Evolutionary conservation across 2,888 invertebrate species (phyloP).

Genomic region (Pogonocherus hispidulus): DNA sequence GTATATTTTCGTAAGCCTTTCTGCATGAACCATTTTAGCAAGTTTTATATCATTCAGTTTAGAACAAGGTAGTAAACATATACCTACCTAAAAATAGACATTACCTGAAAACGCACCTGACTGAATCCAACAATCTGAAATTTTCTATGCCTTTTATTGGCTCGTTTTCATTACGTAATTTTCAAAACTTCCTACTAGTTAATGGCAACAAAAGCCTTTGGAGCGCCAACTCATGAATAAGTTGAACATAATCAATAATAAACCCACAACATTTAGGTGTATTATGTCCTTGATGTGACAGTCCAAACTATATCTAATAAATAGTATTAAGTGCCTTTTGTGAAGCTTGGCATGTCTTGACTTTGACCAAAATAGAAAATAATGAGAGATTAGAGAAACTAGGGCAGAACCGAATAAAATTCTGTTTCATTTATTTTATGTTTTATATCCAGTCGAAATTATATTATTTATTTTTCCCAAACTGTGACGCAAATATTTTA

Average conservation of each 20-base stretch:
- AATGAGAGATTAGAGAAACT: constrained; percentile 30
- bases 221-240: background rate
- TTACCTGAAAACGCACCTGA: too few relatives aligned
- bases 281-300: constrained; percentile 2
- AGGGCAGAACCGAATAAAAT: constrained; percentile 29
- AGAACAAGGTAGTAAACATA: too few relatives aligned
- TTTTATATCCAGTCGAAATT: background rate
- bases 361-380: constrained; percentile 34
- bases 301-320: background rate
- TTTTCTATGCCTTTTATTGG: background rate
- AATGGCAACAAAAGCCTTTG: background rate
- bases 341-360: constrained; percentile 25
- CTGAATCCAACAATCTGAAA: too few relatives aligned
- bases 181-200: background rate
- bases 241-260: background rate
- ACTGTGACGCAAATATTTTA: background rate
- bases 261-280: background rate
- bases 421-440: constrained; percentile 11
- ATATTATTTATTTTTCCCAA: constrained; percentile 2
- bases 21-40: too few relatives aligned
- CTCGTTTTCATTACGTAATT: background rate
- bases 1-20: too few relatives aligned
- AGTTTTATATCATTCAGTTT: too few relatives aligned
- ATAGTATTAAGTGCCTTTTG: background rate
- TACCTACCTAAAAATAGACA: too few relatives aligned